Evolutionary conservation across 2,113 vertebrate genomes (phyloP).

Genomic region (Mesembrinibis cayennensis): DNA sequence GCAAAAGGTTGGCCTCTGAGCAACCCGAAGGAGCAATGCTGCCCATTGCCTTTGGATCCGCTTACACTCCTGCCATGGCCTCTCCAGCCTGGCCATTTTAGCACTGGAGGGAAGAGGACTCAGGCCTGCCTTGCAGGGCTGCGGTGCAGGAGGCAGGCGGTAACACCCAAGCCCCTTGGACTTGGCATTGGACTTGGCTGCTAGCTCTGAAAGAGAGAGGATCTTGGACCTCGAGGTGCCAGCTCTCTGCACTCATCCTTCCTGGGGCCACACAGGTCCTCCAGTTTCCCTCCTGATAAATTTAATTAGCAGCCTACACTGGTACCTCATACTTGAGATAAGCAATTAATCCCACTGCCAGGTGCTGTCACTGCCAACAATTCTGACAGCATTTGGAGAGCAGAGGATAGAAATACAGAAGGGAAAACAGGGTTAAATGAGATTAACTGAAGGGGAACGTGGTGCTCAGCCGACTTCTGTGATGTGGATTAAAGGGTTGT

Average conservation of each 20-base stretch:
- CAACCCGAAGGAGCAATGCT: neutral
- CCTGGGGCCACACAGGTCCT: neutral
- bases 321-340: constrained; percentile 10
- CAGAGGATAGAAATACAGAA: neutral
- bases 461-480: neutral
- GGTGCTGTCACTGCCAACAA: constrained; percentile 32
- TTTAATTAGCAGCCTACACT: constrained; percentile 4
- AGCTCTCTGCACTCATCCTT: neutral
- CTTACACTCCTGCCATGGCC: fast-evolving
- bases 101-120: neutral
- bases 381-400: constrained; percentile 26
- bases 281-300: neutral
- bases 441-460: constrained; percentile 21
- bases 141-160: neutral
- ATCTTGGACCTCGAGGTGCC: neutral
- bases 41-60: neutral
- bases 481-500: neutral
- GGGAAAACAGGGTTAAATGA: constrained; percentile 38
- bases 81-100: neutral
- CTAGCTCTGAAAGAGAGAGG: neutral
- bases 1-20: neutral
- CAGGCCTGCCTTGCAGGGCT: neutral
- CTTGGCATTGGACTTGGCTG: neutral
- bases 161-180: neutral
- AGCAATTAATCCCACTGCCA: constrained; percentile 40